Percentiles rank a stretch among this genome's conserved stretches.
Conservation (phyloP, 2,797 vertebrate species). For the Pangasius djambal region DNA sequence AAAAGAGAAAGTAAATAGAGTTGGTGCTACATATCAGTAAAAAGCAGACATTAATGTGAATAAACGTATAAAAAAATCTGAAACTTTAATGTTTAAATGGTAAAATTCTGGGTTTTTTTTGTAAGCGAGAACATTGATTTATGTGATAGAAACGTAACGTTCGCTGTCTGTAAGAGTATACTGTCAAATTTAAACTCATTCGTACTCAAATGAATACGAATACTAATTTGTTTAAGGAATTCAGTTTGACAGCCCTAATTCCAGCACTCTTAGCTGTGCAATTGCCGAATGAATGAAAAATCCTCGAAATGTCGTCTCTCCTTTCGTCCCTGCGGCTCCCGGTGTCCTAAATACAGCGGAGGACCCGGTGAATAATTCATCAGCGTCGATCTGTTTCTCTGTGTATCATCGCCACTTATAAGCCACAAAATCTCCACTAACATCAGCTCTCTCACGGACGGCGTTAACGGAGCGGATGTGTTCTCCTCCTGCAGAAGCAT, state of each 20-base stretch:
- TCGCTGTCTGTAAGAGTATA: not conserved
- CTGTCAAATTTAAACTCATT: not conserved
- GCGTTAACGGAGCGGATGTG: not conserved
- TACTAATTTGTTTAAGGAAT: not conserved
- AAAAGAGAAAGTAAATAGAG: no score
- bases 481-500: not conserved
- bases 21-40: not conserved
- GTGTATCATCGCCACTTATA: not conserved
- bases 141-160: not conserved
- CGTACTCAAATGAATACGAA: not conserved
- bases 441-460: not conserved
- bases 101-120: not conserved
- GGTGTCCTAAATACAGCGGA: conserved; percentile 3
- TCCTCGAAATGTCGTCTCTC: not conserved
- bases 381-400: not conserved
- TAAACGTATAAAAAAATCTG: not conserved
- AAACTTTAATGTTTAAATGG: not conserved
- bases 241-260: not conserved
- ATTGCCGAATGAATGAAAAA: not conserved
- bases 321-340: not conserved
- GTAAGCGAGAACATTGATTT: not conserved
- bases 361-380: not conserved
- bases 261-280: not conserved
- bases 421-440: not conserved
- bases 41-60: not conserved